Base-by-base conservation (phyloP, 2,797 vertebrate species). In the Alauda arvensis region DNA sequence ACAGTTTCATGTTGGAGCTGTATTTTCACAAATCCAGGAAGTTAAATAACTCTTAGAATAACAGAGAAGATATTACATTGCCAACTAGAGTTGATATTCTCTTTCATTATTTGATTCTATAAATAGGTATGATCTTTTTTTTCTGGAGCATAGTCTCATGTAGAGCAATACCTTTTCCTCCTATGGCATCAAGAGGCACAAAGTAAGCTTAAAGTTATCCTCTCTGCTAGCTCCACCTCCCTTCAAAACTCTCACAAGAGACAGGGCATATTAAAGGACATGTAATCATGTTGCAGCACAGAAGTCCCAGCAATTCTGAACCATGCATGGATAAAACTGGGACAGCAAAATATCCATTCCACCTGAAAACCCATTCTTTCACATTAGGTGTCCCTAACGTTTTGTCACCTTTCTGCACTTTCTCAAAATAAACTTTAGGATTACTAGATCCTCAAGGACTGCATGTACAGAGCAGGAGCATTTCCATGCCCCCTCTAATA, bases 21-120 rank as follows among this genome's bases (percentile, higher is more conserved):
- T 83, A 70, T 76, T 90, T 91, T 88, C 63, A 81, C 26, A 78
- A 90, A 90, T 85, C 52, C 40, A 63, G 61, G 28, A 89, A 88
- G n/a, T 77, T 72, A 88, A 91, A 46, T 69, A 68, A 81, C 29
- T 74, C n/a, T 61, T 81, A 52, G 26, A 92, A 87, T 69, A 92
- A 89, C 56, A 91, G 46, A 61, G 24, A 31, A 80, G 42, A 71
- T 79, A 88, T 25, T 65, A 80, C 29, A 49, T 68, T 77, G 62
- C 86, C 63, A 83, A 25, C 40, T 59, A 81, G 26, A 90, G 57
- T 45, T 80, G 52, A 90, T 92, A 94, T 26, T 85, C 2, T 1
- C 82, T 92, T 93, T 93, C 84, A 88, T 92, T 92, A 74, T 92
- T 92, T 81, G 83, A 72, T 92, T 77, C 92, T 93, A 91, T 92